Evolutionary conservation across 1,140 invertebrate species (phyloP), one percentile per base, ranked within the genome.

Genomic region (Contarinia nasturtii): DNA sequence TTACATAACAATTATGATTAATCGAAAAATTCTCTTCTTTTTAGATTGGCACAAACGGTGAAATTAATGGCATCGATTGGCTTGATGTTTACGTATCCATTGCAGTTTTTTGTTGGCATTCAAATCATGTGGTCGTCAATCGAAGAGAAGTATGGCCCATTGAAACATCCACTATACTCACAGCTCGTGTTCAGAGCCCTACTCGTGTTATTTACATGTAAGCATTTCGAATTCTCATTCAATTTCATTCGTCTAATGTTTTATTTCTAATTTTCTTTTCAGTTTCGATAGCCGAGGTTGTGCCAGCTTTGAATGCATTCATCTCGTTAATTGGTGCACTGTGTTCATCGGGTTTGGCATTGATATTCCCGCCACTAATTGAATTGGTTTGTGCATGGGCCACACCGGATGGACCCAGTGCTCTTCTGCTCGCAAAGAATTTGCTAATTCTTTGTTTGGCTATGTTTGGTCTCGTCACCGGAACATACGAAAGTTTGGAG

Each of bases 301-400:
- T 95, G 48, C 88, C 89, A 1, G 68, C 87, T 53, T 66, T 96
- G 44, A 82, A 83, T 38, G 66, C 88, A 1, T 80, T 94, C 61
- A 94, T 96, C 51, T 89, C 90, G 0, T 67, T 93, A 38, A 81
- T 94, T 40, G 91, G 91, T 2, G 86, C 91, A 0, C 69, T 93
- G 5, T 84, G 83, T 57, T 87, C 85, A 51, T 86, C 86, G 21
- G 78, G 83, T 0, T 66, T 94, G 42, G 87, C 89, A 0, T 70
- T 95, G 1, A 72, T 95, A 11, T 83, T 94, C 54, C 91, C 91
- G 1, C 83, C 90, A 2, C 63, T 92, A 14, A 80, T 94, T 44
- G 86, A 95, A 54, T 71, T 91, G 47, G 68, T 83, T 1, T 67
- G 75, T 0, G 64, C 63, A 43, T 71, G 67, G 52, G 68, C 71